Conservation (phyloP, 2,888 invertebrate species). For the Noctua pronuba region DNA sequence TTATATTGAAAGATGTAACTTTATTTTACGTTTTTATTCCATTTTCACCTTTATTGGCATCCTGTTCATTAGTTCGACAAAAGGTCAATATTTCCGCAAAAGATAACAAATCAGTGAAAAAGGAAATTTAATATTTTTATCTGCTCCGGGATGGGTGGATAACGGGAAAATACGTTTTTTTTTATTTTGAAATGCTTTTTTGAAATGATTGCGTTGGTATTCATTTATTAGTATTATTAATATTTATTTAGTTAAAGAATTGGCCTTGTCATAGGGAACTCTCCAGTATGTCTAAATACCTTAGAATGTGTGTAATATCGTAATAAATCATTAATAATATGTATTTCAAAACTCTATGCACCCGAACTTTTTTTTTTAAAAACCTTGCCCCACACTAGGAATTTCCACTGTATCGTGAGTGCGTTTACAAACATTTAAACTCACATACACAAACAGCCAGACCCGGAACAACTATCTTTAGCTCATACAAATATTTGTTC, state of each 20-base stretch:
- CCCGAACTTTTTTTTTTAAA: not conserved
- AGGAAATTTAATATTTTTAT: conserved; percentile 57
- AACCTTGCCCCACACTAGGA: not conserved
- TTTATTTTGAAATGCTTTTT: conserved; percentile 7
- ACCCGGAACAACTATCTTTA: not conserved
- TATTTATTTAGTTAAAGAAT: not conserved
- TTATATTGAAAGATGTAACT: conserved; percentile 20
- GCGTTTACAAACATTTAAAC: not conserved
- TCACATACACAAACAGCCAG: not conserved
- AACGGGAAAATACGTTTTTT: conserved; percentile 2
- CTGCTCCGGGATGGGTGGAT: conserved; percentile 6
- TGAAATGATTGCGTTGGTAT: not conserved
- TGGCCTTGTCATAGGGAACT: not conserved
- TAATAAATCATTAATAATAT: not conserved
- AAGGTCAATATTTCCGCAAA: conserved; percentile 48
- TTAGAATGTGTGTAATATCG: not conserved
- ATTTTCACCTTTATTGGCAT: conserved; percentile 38
- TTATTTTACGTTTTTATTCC: conserved; percentile 25
- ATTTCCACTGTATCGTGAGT: not conserved
- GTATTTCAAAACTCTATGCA: not conserved
- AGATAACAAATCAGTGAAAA: conserved; percentile 49
- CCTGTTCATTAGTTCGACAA: conserved; percentile 42
- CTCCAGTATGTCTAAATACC: not conserved
- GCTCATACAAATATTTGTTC: not conserved
- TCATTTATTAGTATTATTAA: not conserved